Evolutionary conservation across 2,113 vertebrate genomes (phyloP).

Genomic region (Ictalurus punctatus): DNA sequence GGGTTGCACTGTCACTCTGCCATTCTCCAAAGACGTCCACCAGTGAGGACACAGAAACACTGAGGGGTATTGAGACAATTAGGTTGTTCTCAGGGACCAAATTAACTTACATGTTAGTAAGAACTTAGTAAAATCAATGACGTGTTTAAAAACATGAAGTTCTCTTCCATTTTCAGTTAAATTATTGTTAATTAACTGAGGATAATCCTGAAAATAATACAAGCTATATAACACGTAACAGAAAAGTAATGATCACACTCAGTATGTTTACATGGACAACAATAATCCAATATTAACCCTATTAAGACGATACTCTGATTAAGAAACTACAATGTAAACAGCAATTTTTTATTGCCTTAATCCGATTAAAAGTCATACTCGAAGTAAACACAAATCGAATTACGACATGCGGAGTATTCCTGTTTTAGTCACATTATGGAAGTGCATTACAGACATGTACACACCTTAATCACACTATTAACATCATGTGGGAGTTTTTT

Average conservation of each 20-base stretch:
- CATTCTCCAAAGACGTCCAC: constrained; percentile 78
- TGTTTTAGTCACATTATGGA: no score
- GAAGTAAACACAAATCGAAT: no score
- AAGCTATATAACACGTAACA: not conserved
- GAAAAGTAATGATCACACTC: not conserved
- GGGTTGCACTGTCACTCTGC: constrained; percentile 66
- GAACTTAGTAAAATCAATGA: not conserved
- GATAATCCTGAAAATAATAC: not conserved
- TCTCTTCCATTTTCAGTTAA: not conserved
- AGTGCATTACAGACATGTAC: no score
- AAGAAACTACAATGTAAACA: no score
- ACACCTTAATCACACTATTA: no score
- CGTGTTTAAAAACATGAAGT: not conserved
- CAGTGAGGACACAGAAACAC: constrained; percentile 76
- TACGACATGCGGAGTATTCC: no score
- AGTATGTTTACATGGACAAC: no score
- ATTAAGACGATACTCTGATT: no score
- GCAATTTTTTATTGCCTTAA: no score
- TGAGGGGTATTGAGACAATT: constrained; percentile 48
- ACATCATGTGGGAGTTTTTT: no score
- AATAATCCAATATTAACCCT: no score
- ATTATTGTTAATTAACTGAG: not conserved
- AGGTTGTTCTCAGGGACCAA: not conserved
- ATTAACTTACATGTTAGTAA: not conserved
- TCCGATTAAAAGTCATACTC: no score